Percentiles rank a stretch among this genome's conserved stretches.
Evolutionary conservation across 2,888 invertebrate genomes (phyloP).

Genomic region (Cyclophora albipunctata): DNA sequence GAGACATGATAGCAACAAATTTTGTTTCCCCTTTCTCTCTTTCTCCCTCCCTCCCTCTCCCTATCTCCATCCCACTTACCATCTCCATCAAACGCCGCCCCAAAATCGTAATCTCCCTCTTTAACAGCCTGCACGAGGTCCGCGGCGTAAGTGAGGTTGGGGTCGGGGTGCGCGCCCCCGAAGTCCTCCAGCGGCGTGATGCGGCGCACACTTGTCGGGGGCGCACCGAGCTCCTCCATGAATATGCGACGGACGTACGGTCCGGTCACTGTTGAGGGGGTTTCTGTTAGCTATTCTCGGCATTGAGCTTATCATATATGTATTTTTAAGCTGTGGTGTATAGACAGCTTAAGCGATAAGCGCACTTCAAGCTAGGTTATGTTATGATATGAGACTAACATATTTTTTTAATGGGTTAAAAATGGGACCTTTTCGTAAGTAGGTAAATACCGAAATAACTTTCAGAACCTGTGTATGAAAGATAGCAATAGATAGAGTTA

Average conservation of each 20-base stretch:
- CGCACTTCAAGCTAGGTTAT: no score
- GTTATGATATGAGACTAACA: no score
- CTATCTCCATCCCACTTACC: conserved; percentile 65
- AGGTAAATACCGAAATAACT: no score
- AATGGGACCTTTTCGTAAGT: no score
- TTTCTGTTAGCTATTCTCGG: neutral
- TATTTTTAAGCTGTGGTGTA: no score
- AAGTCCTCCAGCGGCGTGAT: conserved; percentile 93
- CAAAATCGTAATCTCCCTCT: conserved; percentile 78
- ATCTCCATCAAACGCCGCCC: conserved; percentile 99
- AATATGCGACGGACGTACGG: conserved; percentile 95
- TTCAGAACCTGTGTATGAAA: no score
- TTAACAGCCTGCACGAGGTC: conserved; percentile 83
- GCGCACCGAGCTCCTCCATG: conserved; percentile 87
- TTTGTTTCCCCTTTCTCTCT: no score
- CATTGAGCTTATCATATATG: neutral
- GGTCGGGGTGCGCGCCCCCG: conserved; percentile 97
- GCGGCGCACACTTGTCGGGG: conserved; percentile 81
- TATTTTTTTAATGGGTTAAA: no score
- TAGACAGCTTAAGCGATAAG: no score
- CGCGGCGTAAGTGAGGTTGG: conserved; percentile 93
- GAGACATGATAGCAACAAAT: no score
- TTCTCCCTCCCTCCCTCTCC: no score
- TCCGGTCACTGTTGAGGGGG: conserved; percentile 85
- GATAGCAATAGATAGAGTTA: no score